Evolutionary conservation across 2,888 invertebrate genomes (phyloP).

Genomic region (Eupithecia pulchellata): DNA sequence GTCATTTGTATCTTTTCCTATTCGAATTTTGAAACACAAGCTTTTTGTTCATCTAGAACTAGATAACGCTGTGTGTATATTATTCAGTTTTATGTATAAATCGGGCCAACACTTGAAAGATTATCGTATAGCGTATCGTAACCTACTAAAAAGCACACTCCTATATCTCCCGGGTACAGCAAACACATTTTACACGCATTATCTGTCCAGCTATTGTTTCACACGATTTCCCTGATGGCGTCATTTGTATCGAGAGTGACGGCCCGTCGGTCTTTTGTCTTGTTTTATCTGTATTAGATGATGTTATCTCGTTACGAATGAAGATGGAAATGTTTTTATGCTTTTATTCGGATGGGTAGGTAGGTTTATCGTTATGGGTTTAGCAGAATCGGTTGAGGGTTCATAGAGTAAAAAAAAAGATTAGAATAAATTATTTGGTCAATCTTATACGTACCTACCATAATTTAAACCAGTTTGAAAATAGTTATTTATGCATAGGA

Average conservation of each 20-base stretch:
- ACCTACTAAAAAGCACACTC: constrained; percentile 15
- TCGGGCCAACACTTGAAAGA: no score
- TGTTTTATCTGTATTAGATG: constrained; percentile 46
- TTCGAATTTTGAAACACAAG: no score
- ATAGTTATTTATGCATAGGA: no score
- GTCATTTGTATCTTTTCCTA: no score
- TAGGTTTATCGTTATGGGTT: not conserved
- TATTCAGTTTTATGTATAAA: no score
- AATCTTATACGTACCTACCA: no score
- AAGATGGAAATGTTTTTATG: constrained; percentile 33
- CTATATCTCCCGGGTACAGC: constrained; percentile 41
- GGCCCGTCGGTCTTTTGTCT: constrained; percentile 55
- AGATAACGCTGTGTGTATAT: no score
- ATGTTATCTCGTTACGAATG: constrained; percentile 37
- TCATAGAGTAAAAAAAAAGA: not conserved
- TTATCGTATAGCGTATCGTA: constrained; percentile 3
- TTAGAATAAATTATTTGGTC: no score
- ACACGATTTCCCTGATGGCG: constrained; percentile 59
- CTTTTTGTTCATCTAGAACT: no score
- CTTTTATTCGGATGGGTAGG: constrained; percentile 11
- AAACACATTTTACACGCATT: constrained; percentile 63
- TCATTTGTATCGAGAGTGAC: constrained; percentile 53
- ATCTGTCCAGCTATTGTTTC: constrained; percentile 66
- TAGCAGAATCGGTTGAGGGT: not conserved
- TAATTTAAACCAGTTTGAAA: no score